Evolutionary conservation across 2,113 vertebrate genomes (phyloP).

Genomic region (Mola mola): DNA sequence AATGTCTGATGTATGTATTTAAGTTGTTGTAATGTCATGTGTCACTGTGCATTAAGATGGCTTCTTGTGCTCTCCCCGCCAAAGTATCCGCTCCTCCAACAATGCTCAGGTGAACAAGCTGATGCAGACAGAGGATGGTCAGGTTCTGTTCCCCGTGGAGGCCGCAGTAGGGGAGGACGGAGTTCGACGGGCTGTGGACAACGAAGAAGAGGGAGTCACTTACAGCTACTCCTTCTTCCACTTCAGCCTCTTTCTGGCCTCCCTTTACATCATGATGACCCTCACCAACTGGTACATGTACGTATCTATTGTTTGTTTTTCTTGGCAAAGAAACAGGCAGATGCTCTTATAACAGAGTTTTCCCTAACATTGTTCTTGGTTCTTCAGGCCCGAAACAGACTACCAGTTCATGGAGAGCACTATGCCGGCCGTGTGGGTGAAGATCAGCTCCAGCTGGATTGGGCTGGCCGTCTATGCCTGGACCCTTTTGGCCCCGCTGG

Average conservation of each 20-base stretch:
- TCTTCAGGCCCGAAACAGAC: conserved; percentile 77
- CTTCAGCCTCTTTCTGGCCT: conserved; percentile 88
- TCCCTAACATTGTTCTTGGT: background rate
- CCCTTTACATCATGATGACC: conserved; percentile 97
- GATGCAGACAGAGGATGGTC: conserved; percentile 88
- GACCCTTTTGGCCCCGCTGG: conserved; percentile 90
- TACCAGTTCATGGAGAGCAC: conserved; percentile 78
- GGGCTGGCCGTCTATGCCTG: conserved; percentile 89
- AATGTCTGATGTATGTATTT: no score
- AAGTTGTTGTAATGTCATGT: no score
- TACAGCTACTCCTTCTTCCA: conserved; percentile 97
- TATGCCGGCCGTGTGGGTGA: conserved; percentile 94
- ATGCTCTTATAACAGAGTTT: background rate
- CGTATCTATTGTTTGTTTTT: conserved; percentile 28
- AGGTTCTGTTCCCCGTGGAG: conserved; percentile 35
- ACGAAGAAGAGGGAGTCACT: conserved; percentile 87
- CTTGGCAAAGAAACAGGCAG: no score
- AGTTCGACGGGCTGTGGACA: conserved; percentile 83
- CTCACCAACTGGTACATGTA: conserved; percentile 97
- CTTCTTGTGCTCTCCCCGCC: background rate
- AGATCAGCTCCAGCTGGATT: conserved; percentile 92
- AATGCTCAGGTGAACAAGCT: conserved; percentile 91
- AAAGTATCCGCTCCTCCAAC: conserved; percentile 89
- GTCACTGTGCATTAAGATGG: background rate
- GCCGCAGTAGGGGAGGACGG: conserved; percentile 54